Base-by-base conservation (phyloP, 2,888 invertebrate genomes). In the Parasteatoda lunata region DNA sequence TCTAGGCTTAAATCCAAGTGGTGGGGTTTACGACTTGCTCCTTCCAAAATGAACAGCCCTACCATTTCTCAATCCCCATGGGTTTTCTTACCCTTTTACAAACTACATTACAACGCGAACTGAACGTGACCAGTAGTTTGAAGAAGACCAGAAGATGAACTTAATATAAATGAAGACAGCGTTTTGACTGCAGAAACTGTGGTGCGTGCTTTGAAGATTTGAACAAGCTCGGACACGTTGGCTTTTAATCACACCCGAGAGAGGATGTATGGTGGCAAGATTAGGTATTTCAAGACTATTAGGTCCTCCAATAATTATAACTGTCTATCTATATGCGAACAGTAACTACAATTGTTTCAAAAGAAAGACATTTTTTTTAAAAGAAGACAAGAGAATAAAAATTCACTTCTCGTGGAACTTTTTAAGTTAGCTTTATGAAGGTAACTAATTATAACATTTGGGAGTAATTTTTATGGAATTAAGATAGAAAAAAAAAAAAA, bases 101-200 rank as follows among this genome's bases (percentile, higher is more conserved):
- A 85, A 79, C 79, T 79, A 54, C 65, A 80, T 85, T 79, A 85
- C 73, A 73, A 77, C 54, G 15, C 59, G n/a, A 47, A 72, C 52
- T 64, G 47, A 30, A 85, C 85, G 85, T 85, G 85, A 79, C 70
- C 68, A 65, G 70, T 49, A 66, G 72, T 15, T 45, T 49, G 78
- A 84, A 72, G 83, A 15, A 8, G 49, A n/a, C 30, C 9, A 8
- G 59, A 59, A 7, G 68, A n/a, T 7, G 49, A 59, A 69, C 11
- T 30, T 77, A 77, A 77, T 77, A n/a, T 11, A 13, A 7, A 45
- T 52, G 66, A 52, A 77, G 66, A 52, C 66, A 6, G 79, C 79
- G 13, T 70, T 64, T 79, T 64, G 70, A 47, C 54, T 30, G 47
- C 15, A 64, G 45, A 71, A 68, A 77, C 52, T 69, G 69, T 68